Base-by-base conservation (phyloP, 2,888 invertebrate species). In the Philereme vetulata region DNA sequence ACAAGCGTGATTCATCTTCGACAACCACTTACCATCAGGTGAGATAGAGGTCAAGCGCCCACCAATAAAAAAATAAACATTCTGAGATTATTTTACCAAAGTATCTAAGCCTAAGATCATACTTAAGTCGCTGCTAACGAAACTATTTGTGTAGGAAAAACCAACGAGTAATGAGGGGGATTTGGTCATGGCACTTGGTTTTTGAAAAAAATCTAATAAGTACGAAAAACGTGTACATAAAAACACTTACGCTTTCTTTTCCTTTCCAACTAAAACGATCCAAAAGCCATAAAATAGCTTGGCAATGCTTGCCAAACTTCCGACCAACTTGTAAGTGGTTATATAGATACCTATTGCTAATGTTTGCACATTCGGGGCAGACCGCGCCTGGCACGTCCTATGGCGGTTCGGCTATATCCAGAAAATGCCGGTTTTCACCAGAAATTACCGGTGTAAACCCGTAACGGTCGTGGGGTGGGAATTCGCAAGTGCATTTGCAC, bases 381-480 rank as follows among this genome's bases (percentile, higher is more conserved):
- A 62, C 64, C 69, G 73, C 76, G 80, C 81, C 84, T 80, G 86
- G 86, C 73, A 86, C 84, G 75, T 68, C 54, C 38, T 50, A 58
- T 56, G 67, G 38, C 38, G 38, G 71, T 66, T 56, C 54, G 59
- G 38, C 60, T 58, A 62, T 51, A 51, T 62, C 70, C 72, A 67
- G 72, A 66, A 66, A 71, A 70, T 65, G 68, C 71, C 57, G 59
- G 67, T 55, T 66, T 60, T 51, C 51, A 60, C 70, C 59, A 60
- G 69, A 67, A 64, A 71, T 66, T 60, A 68, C 62, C 59, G 63
- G 64, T 52, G 48, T 56, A 40, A 40, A 49, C 46, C 42, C 7
- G 50, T 51, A 51, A 50, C 38, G 21, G 11, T 21, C 10, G 38
- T 9, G 44, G 51, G 51, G 48, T 10, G 50, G 7, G 42, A 47